These are phyloP conservation scores for Leptinotarsa haldemani DNA, from an alignment of 2,888 invertebrate species.

Conservation along the genomic window DNA sequence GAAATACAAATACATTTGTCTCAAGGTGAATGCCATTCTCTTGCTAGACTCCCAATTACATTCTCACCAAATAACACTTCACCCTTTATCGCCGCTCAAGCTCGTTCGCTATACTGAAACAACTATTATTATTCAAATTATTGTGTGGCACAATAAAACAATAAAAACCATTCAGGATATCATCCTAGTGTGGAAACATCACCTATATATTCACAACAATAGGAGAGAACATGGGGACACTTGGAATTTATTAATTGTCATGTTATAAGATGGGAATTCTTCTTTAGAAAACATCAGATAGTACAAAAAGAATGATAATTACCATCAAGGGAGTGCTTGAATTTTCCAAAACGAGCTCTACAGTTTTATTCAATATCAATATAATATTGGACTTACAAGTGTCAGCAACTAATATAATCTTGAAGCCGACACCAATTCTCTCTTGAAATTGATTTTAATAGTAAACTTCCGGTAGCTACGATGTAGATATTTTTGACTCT, in stretches of 20 bases:
- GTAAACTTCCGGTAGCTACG: no score
- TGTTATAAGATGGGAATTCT: background rate
- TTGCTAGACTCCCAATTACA: constrained; percentile 36
- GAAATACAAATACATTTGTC: constrained; percentile 41
- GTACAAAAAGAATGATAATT: no score
- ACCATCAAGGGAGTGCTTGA: no score
- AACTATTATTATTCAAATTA: constrained; percentile 39
- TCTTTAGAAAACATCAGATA: background rate
- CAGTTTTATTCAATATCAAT: no score
- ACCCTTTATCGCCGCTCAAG: constrained; percentile 33
- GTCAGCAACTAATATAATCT: no score
- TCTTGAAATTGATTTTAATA: no score
- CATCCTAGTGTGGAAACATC: background rate
- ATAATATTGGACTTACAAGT: no score
- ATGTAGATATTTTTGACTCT: no score
- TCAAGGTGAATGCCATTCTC: constrained; percentile 40
- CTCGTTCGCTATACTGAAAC: constrained; percentile 31
- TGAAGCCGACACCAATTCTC: no score
- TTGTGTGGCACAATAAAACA: constrained; percentile 18
- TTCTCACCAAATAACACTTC: constrained; percentile 36
- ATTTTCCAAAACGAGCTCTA: no score
- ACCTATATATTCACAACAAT: background rate
- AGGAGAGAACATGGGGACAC: background rate
- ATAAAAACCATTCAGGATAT: background rate
- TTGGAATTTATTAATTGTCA: background rate